A percentile compares a stretch with the other conserved stretches of the same genome.
Conservation (phyloP, 2,888 invertebrate species). For the Campoplex capitator region DNA sequence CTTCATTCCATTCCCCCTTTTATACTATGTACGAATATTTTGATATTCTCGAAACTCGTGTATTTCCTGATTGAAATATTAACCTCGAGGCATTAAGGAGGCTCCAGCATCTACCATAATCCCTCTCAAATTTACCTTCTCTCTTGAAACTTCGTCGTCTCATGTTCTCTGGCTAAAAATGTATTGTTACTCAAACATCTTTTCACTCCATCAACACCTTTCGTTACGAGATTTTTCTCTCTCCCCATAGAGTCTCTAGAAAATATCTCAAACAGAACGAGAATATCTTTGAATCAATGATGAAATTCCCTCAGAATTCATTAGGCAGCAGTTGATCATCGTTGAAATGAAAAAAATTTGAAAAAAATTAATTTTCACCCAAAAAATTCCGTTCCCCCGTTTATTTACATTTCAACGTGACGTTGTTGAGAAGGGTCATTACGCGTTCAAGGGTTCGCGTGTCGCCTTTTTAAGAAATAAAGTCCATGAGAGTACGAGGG, state of each 20-base stretch:
- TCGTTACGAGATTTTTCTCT: background rate
- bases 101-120: background rate
- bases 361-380: no score
- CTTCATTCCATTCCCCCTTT: slow-evolving; percentile 21
- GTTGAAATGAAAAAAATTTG: no score
- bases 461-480: slow-evolving; percentile 4
- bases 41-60: background rate
- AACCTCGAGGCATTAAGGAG: background rate
- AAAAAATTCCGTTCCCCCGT: slow-evolving; percentile 53
- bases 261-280: no score
- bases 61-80: slow-evolving; percentile 32
- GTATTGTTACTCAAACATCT: background rate
- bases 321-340: no score
- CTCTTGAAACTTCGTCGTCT: no score
- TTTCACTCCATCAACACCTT: background rate
- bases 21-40: background rate
- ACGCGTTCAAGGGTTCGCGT: slow-evolving; percentile 70
- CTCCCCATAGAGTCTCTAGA: no score
- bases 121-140: background rate
- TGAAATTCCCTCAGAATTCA: no score
- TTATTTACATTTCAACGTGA: slow-evolving; percentile 46
- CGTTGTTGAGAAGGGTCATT: slow-evolving; percentile 70
- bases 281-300: no score
- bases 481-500: slow-evolving; percentile 24
- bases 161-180: no score